Evolutionary conservation across 2,888 invertebrate species (phyloP).

Genomic region (Ctenicera cuprea): DNA sequence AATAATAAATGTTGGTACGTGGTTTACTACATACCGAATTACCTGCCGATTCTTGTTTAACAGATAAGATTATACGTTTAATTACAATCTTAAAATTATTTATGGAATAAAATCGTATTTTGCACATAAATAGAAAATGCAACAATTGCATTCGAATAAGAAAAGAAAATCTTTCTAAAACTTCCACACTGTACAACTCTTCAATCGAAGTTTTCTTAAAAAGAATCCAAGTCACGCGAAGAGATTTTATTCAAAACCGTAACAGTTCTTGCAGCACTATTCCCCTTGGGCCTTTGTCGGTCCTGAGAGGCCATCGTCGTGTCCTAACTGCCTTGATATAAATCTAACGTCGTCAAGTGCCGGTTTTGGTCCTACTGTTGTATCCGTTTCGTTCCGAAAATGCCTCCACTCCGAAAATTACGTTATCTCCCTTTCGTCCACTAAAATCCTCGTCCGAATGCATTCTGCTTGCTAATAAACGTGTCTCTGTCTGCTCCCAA

Average conservation of each 20-base stretch:
- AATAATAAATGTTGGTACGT: too few relatives aligned
- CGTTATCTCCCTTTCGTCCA: constrained; percentile 36
- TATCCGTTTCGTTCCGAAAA: constrained; percentile 21
- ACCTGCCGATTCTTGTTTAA: too few relatives aligned
- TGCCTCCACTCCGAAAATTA: constrained; percentile 26
- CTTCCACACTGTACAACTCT: too few relatives aligned
- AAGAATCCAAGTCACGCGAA: too few relatives aligned
- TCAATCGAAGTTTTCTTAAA: too few relatives aligned
- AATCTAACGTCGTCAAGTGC: constrained; percentile 61
- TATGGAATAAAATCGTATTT: too few relatives aligned
- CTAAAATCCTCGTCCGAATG: constrained; percentile 17
- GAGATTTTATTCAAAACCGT: constrained; percentile 28
- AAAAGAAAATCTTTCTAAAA: too few relatives aligned
- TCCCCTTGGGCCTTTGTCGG: constrained; percentile 2
- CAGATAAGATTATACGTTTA: too few relatives aligned
- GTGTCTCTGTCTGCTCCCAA: constrained; percentile 25
- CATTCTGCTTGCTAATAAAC: constrained; percentile 40
- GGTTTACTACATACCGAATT: too few relatives aligned
- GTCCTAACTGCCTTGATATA: constrained; percentile 62
- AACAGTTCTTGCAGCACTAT: background rate
- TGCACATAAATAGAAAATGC: too few relatives aligned
- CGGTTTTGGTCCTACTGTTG: constrained; percentile 43
- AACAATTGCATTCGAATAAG: too few relatives aligned
- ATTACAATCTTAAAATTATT: too few relatives aligned
- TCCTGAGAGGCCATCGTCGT: constrained; percentile 60